These are phyloP conservation scores for Pandion haliaetus DNA, from an alignment of 2,113 vertebrate species.

Conservation along the genomic window DNA sequence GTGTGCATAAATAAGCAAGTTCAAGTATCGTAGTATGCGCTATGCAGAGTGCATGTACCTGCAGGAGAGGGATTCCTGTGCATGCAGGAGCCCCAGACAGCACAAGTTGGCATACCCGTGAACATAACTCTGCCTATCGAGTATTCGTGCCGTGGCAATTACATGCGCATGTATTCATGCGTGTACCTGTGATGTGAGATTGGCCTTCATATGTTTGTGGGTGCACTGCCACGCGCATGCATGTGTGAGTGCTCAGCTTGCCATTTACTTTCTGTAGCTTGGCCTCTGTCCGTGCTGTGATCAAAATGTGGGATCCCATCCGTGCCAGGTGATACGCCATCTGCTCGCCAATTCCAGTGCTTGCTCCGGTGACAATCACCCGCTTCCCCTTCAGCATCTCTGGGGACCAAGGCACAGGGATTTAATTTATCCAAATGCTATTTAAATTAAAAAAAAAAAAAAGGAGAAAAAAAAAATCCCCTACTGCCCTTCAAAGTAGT, in stretches of 20 bases:
- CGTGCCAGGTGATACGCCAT: constrained; percentile 76
- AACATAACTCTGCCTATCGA: rapidly evolving
- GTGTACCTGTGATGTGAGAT: rapidly evolving
- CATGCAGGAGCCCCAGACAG: background rate
- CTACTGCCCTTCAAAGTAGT: background rate
- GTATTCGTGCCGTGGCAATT: rapidly evolving
- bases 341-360: constrained; percentile 78
- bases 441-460: too few species aligned
- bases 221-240: rapidly evolving
- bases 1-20: background rate
- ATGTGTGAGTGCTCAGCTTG: background rate
- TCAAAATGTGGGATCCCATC: constrained; percentile 76
- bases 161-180: rapidly evolving
- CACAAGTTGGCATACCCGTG: rapidly evolving
- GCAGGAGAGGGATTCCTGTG: background rate
- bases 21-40: rapidly evolving
- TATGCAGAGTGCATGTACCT: background rate
- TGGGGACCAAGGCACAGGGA: constrained; percentile 3
- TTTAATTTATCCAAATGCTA: background rate
- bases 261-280: constrained; percentile 73
- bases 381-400: constrained; percentile 79
- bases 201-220: rapidly evolving
- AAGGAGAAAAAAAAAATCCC: too few species aligned
- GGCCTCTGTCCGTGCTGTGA: constrained; percentile 74
- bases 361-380: constrained; percentile 79